Evolutionary conservation across 2,888 invertebrate species (phyloP).

Genomic region (Hydriomena furcata): DNA sequence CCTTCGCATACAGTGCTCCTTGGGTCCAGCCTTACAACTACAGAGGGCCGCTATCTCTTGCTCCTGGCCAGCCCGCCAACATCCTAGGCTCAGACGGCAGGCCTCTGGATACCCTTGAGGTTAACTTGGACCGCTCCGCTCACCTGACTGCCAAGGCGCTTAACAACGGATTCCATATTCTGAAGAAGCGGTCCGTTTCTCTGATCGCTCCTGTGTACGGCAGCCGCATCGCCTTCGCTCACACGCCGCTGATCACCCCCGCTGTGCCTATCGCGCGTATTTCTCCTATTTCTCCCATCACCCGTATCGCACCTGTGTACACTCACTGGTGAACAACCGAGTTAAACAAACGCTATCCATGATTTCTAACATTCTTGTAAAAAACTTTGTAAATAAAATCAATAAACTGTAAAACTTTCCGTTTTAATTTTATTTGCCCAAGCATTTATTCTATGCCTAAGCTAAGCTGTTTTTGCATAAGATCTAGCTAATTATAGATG

Average conservation of each 20-base stretch:
- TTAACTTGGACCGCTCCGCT: slow-evolving; percentile 72
- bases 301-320: slow-evolving; percentile 36
- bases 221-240: slow-evolving; percentile 29
- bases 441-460: too few relatives aligned
- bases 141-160: slow-evolving; percentile 60
- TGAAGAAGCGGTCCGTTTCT: slow-evolving; percentile 62
- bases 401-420: not conserved
- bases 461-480: too few relatives aligned
- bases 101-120: slow-evolving; percentile 73
- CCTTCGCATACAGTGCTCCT: slow-evolving; percentile 34
- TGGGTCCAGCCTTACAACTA: slow-evolving; percentile 46
- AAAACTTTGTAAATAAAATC: slow-evolving; percentile 22
- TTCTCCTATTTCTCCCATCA: slow-evolving; percentile 32
- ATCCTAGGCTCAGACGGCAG: slow-evolving; percentile 70
- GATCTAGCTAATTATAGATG: too few relatives aligned
- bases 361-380: slow-evolving; percentile 8
- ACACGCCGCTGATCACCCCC: slow-evolving; percentile 32
- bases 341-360: slow-evolving; percentile 6
- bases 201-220: slow-evolving; percentile 40
- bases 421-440: not conserved
- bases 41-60: slow-evolving; percentile 72
- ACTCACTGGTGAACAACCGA: slow-evolving; percentile 44
- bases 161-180: slow-evolving; percentile 45
- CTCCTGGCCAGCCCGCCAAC: slow-evolving; percentile 74
- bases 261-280: slow-evolving; percentile 35